Evolutionary conservation across 1,140 invertebrate species (phyloP).

Genomic region (Plutomurus gul): DNA sequence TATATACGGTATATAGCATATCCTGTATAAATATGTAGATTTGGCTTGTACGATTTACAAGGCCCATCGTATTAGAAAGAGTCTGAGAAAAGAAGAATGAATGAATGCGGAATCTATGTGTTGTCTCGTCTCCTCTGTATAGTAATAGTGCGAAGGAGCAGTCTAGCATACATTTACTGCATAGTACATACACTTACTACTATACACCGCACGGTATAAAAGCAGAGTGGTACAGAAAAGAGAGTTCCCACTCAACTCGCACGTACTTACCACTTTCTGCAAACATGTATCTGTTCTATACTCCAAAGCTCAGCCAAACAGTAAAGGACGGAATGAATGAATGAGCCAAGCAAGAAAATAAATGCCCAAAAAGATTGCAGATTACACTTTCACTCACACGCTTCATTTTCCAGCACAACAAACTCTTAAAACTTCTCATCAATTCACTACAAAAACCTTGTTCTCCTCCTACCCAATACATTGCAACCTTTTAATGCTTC

Average conservation of each 20-base stretch:
- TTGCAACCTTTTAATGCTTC: slow-evolving; percentile 4
- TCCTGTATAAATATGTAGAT: no score
- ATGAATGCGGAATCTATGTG: background rate
- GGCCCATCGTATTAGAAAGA: slow-evolving; percentile 3
- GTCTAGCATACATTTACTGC: no score
- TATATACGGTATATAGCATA: no score
- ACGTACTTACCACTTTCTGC: background rate
- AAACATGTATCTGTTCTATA: background rate
- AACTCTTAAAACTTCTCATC: slow-evolving; percentile 27
- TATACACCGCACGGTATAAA: no score
- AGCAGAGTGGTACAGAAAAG: no score
- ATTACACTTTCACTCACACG: slow-evolving; percentile 28
- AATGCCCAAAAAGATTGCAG: slow-evolving; percentile 26
- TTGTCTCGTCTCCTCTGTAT: background rate
- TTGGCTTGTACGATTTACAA: no score
- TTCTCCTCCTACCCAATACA: background rate
- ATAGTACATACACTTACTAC: no score
- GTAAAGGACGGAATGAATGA: slow-evolving; percentile 2
- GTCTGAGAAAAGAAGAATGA: slow-evolving; percentile 12
- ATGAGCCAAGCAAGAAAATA: slow-evolving; percentile 12
- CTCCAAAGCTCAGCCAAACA: background rate
- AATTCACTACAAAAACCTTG: slow-evolving; percentile 7
- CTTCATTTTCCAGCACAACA: slow-evolving; percentile 25
- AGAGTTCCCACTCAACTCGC: no score
- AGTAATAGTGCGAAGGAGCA: no score